Evolutionary conservation across 1,140 invertebrate genomes (phyloP), one percentile per base, ranked within the genome.

Genomic region (Cecropterus lyciades): DNA sequence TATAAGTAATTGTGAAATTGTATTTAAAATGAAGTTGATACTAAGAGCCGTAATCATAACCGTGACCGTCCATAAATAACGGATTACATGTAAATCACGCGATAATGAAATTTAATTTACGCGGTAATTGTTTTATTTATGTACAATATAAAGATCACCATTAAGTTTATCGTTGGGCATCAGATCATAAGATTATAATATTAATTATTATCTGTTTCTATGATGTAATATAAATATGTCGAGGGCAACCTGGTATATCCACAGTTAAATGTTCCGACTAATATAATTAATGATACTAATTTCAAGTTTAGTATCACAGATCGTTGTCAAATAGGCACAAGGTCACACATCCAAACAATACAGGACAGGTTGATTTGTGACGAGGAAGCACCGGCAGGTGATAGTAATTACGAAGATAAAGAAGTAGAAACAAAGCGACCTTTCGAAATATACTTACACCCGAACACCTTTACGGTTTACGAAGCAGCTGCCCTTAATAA

Each of bases 351-450:
- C n/a, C n/a, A n/a, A n/a, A 49, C 46, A 62, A 62, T 62, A 40
- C 33, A 20, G 59, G 64, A 48, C 60, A 65, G 63, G 62, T 70
- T 66, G 69, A 69, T 73, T 72, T 60, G 67, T 64, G 60, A 68
- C 70, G 56, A 76, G 82, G 73, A 77, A 77, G 67, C 59, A 68
- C 15, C 24, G 69, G 75, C 84, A 88, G 85, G 85, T 85, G 85
- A 73, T 55, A 51, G 65, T 73, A 82, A 88, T 87, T 84, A 85
- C 70, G 13, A 43, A 43, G 13, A 43, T 43, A 43, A 65, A 71
- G 67, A 65, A 68, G 67, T 60, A 80, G 76, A 75, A 75, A 71
- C 33, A 76, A 72, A 76, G 68, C 73, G 70, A 62, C 64, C 69
- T 67, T 67, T 48, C 27, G 60, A 16, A 42, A 65, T 70, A 65